Evolutionary conservation across 1,140 invertebrate genomes (phyloP).

Genomic region (Globodera rostochiensis): DNA sequence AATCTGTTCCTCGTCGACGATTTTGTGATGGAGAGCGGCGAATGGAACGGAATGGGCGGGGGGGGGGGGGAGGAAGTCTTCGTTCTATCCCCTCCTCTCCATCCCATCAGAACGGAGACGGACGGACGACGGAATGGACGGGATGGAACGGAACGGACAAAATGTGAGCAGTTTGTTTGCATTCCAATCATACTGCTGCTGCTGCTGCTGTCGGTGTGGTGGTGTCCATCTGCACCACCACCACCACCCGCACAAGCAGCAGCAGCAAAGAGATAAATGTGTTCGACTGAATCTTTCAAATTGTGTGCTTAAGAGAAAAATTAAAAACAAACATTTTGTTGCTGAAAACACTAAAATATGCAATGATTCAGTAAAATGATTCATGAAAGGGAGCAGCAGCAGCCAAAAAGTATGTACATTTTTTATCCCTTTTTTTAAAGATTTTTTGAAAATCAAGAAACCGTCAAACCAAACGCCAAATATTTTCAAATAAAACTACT

Average conservation of each 20-base stretch:
- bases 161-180: constrained; percentile 2
- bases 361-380: too few relatives aligned
- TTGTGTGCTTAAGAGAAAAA: too few relatives aligned
- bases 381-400: background rate
- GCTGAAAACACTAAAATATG: too few relatives aligned
- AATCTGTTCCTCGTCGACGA: background rate
- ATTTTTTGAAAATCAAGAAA: too few relatives aligned
- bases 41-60: background rate
- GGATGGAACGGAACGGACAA: background rate
- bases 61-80: background rate
- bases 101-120: background rate
- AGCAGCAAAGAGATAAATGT: background rate
- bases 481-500: background rate
- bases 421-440: too few relatives aligned
- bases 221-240: background rate
- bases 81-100: background rate
- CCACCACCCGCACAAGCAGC: background rate
- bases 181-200: background rate
- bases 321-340: too few relatives aligned
- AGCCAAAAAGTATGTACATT: background rate
- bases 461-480: too few relatives aligned
- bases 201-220: too few relatives aligned
- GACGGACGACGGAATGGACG: too few relatives aligned
- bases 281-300: background rate
- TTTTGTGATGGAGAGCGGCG: background rate